Evolutionary conservation across 2,888 invertebrate species (phyloP), one percentile per base, ranked within the genome.

Genomic region (Melieria omissa): DNA sequence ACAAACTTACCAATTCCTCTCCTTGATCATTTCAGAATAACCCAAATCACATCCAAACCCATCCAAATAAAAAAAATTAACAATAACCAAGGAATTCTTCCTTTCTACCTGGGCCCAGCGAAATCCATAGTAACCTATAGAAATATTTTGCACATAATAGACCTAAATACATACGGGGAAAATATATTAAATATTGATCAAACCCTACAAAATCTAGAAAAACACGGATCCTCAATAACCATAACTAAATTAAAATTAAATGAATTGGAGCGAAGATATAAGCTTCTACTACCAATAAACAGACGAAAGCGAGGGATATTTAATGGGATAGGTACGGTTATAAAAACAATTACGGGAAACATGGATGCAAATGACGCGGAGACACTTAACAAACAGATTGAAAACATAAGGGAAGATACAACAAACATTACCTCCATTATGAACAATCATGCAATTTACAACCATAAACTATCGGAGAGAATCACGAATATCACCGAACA

Each of bases 11-110:
- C 12, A 61, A 4, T 4, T 61, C 14, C 29, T 58, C 29, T 58
- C 29, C 10, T 16, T 58, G 29, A 61, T 61, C 12, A 12, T 61
- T 61, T 12, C 12, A 61, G 42, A 12, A 44, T 61, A 61, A 44
- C 10, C 7, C 7, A 8, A 10, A 4, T 2, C 14, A 10, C 8
- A n/a, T 7, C 55, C 16, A 4, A 55, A 55, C 10, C 12, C 42
- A 61, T 61, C 42, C n/a, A 61, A 44, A 61, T 61, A 7, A 5
- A 45, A 44, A 12, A 61, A 10, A 10, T 61, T 6, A 61, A 61
- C 12, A 61, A 61, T 45, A 14, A 44, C 42, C 45, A 44, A 14
- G 61, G 44, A 41, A 61, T 61, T 16, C 4, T 45, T 4, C 8
- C 14, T 41, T 58, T 5, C 14, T 16, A 44, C n/a, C 42, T 61